Base-by-base conservation (phyloP, 2,797 vertebrate genomes). In the Helarctos malayanus region DNA sequence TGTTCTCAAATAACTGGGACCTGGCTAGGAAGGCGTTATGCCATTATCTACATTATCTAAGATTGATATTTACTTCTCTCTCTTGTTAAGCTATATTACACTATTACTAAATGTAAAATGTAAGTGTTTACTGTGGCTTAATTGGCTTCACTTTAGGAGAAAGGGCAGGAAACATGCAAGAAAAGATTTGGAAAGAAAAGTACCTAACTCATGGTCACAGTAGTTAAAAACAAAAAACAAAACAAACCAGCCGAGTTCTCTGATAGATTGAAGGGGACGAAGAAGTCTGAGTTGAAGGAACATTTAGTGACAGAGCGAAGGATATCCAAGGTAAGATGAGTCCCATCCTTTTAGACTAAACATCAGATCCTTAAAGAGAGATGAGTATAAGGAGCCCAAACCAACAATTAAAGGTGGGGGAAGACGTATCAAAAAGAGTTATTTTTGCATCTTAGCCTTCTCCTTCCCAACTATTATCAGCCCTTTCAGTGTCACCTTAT, bases 31-130 rank as follows among this genome's bases (percentile, higher is more conserved):
- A 89, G 47, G 57, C 52, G 61, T 52, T 68, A 57, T 78, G 69
- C 91, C 56, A 83, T 91, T 54, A 97, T 82, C 32, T 79, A 92
- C 3, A 59, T 75, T 69, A 95, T 69, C 56, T 87, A 86, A 82
- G 85, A 81, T 80, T 76, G 78, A 49, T 75, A 32, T 57, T 87
- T 65, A 45, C 14, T 7, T 73, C 45, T 32, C 57, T 27, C 35
- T 76, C n/a, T 52, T 2, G 2, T 80, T 89, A 75, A 89, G 59
- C 54, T 85, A 87, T 87, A 89, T 90, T 78, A 75, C 15, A 73
- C 75, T 95, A 65, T 89, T 69, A 79, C 29, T 27, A 56, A 96
- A 76, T 89, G 85, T 68, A 69, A 92, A 94, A 91, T 86, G 56
- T 38, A 41, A 11, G 5, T 83, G 38, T 94, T 95, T 82, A 61